Conservation (phyloP, 2,113 vertebrate genomes). For the Psilopogon haemacephalus region DNA sequence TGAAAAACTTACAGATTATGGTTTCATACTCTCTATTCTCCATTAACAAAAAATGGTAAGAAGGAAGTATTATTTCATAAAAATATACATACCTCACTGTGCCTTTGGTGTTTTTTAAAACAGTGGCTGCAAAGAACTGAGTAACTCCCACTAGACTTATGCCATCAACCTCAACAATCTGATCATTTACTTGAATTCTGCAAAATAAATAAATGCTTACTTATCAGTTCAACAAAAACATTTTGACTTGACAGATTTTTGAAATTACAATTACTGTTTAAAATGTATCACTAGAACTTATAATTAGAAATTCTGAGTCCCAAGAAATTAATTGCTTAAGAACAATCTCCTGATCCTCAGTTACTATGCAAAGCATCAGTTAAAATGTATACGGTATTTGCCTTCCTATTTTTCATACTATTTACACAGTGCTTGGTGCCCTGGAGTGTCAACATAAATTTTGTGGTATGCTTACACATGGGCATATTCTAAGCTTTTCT, state of each 20-base stretch:
- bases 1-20: not conserved
- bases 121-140: constrained; percentile 91
- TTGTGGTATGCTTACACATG: not conserved
- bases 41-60: not conserved
- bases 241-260: not conserved
- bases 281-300: not conserved
- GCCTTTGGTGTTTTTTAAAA: constrained; percentile 93
- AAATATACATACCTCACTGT: constrained; percentile 81
- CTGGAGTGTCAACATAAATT: not conserved
- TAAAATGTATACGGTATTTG: not conserved
- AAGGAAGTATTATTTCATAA: not conserved
- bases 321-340: not conserved
- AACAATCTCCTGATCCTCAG: not conserved
- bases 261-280: not conserved
- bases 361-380: not conserved
- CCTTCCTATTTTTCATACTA: not conserved
- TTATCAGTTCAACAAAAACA: not conserved
- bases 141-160: constrained; percentile 91
- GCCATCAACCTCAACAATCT: constrained; percentile 92
- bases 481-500: not conserved
- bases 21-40: not conserved
- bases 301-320: not conserved
- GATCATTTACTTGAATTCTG: constrained; percentile 93
- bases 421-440: not conserved
- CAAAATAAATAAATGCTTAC: constrained; percentile 39